Evolutionary conservation across 1,140 invertebrate genomes (phyloP).

Genomic region (Calycopis cecrops): DNA sequence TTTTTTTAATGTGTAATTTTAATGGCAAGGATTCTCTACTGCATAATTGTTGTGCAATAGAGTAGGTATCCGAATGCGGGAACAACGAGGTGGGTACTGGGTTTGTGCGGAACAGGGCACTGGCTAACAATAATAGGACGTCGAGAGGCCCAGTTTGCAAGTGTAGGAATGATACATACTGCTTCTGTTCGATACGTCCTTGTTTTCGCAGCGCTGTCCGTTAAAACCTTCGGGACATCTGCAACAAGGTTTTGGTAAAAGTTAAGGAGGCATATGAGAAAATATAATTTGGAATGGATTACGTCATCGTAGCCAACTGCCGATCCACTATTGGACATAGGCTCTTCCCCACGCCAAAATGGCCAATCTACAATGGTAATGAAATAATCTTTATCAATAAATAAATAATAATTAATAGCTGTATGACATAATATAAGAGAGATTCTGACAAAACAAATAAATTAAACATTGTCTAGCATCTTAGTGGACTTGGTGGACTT

Average conservation of each 20-base stretch:
- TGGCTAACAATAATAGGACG: conserved; percentile 71
- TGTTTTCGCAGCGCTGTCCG: conserved; percentile 88
- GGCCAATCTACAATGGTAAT: too few relatives aligned
- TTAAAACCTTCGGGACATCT: conserved; percentile 90
- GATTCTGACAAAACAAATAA: too few relatives aligned
- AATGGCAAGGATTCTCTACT: background rate
- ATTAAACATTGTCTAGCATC: too few relatives aligned
- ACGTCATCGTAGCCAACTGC: too few relatives aligned
- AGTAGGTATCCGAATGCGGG: conserved; percentile 2
- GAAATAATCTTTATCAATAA: too few relatives aligned
- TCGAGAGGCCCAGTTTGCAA: conserved; percentile 73
- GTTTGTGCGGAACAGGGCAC: conserved; percentile 24
- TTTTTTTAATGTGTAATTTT: too few relatives aligned
- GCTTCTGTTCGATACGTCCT: conserved; percentile 77
- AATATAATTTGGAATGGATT: too few relatives aligned
- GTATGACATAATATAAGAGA: too few relatives aligned
- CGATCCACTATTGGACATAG: too few relatives aligned
- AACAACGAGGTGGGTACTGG: conserved; percentile 2
- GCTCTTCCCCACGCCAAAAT: too few relatives aligned
- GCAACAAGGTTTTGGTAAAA: conserved; percentile 54
- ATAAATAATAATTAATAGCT: too few relatives aligned
- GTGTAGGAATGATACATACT: conserved; percentile 75
- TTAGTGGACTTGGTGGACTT: too few relatives aligned
- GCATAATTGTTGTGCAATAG: conserved; percentile 7
- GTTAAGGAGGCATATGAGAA: background rate